A percentile compares a stretch with the other conserved stretches of the same genome.
These are phyloP conservation scores for Euphonia xanthogaster DNA, from an alignment of 2,797 vertebrate genomes.

Conservation along the genomic window DNA sequence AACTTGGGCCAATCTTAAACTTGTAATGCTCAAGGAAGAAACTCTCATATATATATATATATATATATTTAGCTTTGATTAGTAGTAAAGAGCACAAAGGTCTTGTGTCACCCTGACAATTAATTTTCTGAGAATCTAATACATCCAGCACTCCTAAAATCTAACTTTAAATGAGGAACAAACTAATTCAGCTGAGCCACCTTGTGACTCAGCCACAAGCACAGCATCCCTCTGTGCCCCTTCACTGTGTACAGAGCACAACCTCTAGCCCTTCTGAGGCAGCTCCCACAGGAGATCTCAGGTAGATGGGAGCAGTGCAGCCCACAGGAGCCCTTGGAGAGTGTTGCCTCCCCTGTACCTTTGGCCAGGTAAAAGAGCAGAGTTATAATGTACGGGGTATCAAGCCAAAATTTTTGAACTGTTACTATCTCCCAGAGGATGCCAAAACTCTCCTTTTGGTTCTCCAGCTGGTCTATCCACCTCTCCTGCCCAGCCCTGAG, in stretches of 20 bases:
- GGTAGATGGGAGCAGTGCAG: not conserved
- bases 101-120: fast-evolving
- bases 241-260: not conserved
- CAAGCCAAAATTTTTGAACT: not conserved
- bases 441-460: not conserved
- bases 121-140: not conserved
- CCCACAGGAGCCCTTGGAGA: not conserved
- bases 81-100: not conserved
- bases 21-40: not conserved
- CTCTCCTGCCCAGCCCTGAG: not conserved
- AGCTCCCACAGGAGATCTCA: not conserved
- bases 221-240: not conserved
- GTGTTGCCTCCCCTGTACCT: not conserved
- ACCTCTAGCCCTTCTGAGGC: not conserved
- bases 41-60: no score
- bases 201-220: not conserved
- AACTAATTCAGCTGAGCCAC: not conserved
- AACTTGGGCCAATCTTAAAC: not conserved
- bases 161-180: not conserved
- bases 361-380: not conserved
- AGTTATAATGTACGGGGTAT: not conserved
- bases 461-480: not conserved
- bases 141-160: not conserved
- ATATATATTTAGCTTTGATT: not conserved
- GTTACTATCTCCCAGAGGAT: not conserved